phyloP scores from a whole-genome alignment of 1,140 invertebrate species.

The Bombus waltoni region DNA sequence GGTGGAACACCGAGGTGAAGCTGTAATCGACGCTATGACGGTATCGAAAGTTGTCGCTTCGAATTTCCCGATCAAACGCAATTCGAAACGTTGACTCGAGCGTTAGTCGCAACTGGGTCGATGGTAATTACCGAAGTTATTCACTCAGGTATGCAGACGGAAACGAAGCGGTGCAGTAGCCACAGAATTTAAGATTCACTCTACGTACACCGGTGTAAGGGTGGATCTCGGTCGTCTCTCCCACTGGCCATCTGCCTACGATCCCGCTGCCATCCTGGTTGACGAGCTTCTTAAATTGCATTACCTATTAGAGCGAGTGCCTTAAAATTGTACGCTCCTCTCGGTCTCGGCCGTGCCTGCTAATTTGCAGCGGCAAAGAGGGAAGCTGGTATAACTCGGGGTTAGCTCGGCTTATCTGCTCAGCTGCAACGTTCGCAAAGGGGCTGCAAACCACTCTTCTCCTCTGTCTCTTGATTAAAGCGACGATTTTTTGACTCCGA shows the following conservation, averaged over 20 bases:
- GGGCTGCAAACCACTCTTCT: background rate
- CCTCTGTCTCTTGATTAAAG: conserved; percentile 36
- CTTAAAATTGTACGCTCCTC: conserved; percentile 56
- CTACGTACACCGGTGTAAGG: conserved; percentile 20
- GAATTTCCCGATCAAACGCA: background rate
- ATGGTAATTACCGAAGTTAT: conserved; percentile 66
- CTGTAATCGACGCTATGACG: background rate
- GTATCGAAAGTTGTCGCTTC: conserved; percentile 27
- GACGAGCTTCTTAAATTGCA: conserved; percentile 64
- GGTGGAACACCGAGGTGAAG: background rate
- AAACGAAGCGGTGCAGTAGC: conserved; percentile 5
- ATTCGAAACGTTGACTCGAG: conserved; percentile 25
- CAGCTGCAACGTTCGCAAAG: conserved; percentile 44
- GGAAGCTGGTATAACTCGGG: conserved; percentile 35
- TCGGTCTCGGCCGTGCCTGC: conserved; percentile 16
- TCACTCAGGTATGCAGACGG: conserved; percentile 59
- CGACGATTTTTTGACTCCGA: conserved; percentile 33
- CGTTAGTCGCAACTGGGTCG: conserved; percentile 51
- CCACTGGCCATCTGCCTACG: conserved; percentile 37
- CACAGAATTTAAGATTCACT: conserved; percentile 65
- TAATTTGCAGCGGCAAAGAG: conserved; percentile 40
- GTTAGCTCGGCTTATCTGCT: conserved; percentile 44
- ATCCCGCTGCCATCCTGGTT: conserved; percentile 43
- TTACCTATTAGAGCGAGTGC: conserved; percentile 61
- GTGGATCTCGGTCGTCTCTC: background rate